phyloP scores from a whole-genome alignment of 1,140 invertebrate species.

The Hetaerina americana region DNA sequence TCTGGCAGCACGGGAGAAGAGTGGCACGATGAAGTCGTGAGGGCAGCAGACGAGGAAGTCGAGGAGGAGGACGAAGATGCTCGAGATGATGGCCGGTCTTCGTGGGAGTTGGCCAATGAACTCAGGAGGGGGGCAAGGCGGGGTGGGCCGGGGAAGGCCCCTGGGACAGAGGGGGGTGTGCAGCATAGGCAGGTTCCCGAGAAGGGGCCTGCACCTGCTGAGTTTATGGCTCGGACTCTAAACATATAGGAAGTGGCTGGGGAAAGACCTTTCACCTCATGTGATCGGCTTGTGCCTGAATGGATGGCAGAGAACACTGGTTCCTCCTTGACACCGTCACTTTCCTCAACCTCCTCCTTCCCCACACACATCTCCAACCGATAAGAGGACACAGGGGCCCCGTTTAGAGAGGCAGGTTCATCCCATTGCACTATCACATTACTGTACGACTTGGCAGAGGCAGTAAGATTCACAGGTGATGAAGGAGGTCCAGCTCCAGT shows the following conservation, averaged over 20 bases:
- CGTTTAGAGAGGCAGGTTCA: constrained; percentile 55
- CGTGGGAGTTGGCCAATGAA: neutral
- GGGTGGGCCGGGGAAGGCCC: neutral
- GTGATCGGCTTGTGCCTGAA: neutral
- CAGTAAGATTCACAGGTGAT: constrained; percentile 38
- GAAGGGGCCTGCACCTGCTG: neutral
- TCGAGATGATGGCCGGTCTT: constrained; percentile 49
- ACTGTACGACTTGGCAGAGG: constrained; percentile 45
- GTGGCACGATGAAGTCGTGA: constrained; percentile 42
- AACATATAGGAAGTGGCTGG: constrained; percentile 70
- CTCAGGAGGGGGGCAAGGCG: neutral
- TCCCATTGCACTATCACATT: constrained; percentile 57
- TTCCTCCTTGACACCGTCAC: neutral
- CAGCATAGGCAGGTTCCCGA: neutral
- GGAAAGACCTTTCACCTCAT: constrained; percentile 53
- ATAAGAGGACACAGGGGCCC: constrained; percentile 63
- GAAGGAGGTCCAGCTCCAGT: constrained; percentile 67
- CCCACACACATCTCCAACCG: constrained; percentile 52
- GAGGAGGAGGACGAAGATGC: constrained; percentile 47
- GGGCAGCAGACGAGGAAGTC: constrained; percentile 56
- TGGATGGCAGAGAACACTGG: neutral
- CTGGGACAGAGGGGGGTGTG: neutral
- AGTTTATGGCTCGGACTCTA: constrained; percentile 41
- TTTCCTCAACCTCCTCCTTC: constrained; percentile 14
- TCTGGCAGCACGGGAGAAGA: constrained; percentile 34